Evolutionary conservation across 1,140 invertebrate species (phyloP).

Genomic region (Magallana gigas): DNA sequence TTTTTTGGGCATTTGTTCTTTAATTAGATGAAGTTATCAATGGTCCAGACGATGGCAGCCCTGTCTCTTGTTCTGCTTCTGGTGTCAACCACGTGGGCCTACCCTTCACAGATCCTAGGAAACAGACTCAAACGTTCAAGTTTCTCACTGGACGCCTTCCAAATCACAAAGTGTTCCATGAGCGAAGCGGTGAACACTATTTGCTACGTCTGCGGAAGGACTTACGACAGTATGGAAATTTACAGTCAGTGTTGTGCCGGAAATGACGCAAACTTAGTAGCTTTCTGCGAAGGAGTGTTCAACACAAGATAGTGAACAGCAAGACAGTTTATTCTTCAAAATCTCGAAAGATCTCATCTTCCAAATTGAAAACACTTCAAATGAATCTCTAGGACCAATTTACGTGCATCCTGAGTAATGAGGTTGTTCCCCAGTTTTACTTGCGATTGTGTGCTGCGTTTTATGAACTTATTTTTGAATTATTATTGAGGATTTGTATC

Average conservation of each 20-base stretch:
- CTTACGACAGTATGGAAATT: constrained; percentile 38
- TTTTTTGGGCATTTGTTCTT: neutral
- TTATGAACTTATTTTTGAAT: no score
- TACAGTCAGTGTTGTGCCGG: constrained; percentile 38
- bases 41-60: neutral
- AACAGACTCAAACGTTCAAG: neutral
- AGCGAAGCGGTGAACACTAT: neutral
- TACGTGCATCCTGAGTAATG: neutral
- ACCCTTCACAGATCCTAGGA: neutral
- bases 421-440: no score
- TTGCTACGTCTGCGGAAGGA: constrained; percentile 37
- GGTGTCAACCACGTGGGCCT: neutral
- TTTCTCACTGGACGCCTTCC: neutral
- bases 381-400: constrained; percentile 1
- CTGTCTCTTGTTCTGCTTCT: neutral
- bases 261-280: constrained; percentile 16
- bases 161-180: neutral
- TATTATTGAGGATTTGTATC: no score
- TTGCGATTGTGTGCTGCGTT: no score
- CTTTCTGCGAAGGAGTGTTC: constrained; percentile 23
- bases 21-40: constrained; percentile 14
- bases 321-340: neutral
- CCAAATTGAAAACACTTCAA: neutral
- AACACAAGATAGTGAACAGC: constrained; percentile 7
- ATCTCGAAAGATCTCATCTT: neutral